phyloP scores from a whole-genome alignment of 2,797 vertebrate species.

The Rhadinocentrus ornatus region DNA sequence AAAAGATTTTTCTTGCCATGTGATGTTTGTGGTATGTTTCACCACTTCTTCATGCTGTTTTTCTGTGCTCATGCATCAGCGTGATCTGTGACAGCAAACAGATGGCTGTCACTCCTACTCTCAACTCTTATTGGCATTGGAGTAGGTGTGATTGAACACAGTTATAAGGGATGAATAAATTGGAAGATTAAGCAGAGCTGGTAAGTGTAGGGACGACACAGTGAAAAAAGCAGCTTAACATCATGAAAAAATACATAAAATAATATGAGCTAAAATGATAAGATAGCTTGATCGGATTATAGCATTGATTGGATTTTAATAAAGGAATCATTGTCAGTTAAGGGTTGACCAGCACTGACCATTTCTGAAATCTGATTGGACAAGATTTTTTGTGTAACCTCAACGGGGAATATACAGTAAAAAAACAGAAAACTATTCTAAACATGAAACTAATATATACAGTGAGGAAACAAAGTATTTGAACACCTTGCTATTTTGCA shows the following conservation, averaged over 20 bases:
- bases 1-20: background rate
- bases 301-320: no score
- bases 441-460: no score
- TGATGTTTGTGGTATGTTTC: background rate
- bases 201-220: background rate
- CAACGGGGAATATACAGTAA: no score
- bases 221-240: background rate
- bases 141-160: background rate
- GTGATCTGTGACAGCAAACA: slow-evolving; percentile 28
- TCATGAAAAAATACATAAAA: background rate
- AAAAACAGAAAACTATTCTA: no score
- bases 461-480: no score
- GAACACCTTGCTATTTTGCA: no score
- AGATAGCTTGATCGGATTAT: background rate
- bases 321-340: no score
- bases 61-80: background rate
- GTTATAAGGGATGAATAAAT: background rate
- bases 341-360: no score
- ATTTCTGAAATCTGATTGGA: no score
- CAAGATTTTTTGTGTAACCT: no score
- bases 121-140: background rate
- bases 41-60: background rate
- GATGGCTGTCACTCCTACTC: slow-evolving; percentile 44
- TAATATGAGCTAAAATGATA: background rate
- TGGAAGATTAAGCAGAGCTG: background rate